Evolutionary conservation across 2,797 vertebrate genomes (phyloP).

Genomic region (Pseudocheirus occidentalis): DNA sequence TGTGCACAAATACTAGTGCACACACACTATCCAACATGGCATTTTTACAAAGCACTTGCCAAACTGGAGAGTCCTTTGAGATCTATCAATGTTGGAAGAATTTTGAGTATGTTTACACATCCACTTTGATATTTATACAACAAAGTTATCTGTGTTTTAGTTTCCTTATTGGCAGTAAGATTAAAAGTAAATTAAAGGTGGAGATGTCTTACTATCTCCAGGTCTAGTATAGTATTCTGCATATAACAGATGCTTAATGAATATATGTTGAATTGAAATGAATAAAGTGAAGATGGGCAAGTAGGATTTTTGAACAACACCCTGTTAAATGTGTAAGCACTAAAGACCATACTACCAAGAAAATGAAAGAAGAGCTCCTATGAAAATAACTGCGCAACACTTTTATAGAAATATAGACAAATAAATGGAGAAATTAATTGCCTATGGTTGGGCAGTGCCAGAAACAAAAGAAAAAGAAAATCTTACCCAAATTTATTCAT

Average conservation of each 20-base stretch:
- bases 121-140: not conserved
- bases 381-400: not conserved
- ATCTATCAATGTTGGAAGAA: not conserved
- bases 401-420: not conserved
- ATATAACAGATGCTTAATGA: not conserved
- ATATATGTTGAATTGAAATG: not conserved
- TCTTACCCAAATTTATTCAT: not conserved
- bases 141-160: not conserved
- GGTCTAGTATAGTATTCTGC: not conserved
- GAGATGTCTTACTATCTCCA: not conserved
- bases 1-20: not conserved
- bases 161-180: not conserved
- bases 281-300: not conserved
- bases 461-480: not conserved
- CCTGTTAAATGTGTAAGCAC: not conserved
- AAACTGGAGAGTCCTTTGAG: not conserved
- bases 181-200: not conserved
- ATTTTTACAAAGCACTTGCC: not conserved
- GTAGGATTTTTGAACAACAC: not conserved
- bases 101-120: not conserved
- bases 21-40: not conserved
- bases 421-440: not conserved
- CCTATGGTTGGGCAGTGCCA: not conserved
- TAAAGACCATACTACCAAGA: not conserved
- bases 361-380: not conserved